Evolutionary conservation across 2,797 vertebrate genomes (phyloP).

Genomic region (Anolis apletophallus): DNA sequence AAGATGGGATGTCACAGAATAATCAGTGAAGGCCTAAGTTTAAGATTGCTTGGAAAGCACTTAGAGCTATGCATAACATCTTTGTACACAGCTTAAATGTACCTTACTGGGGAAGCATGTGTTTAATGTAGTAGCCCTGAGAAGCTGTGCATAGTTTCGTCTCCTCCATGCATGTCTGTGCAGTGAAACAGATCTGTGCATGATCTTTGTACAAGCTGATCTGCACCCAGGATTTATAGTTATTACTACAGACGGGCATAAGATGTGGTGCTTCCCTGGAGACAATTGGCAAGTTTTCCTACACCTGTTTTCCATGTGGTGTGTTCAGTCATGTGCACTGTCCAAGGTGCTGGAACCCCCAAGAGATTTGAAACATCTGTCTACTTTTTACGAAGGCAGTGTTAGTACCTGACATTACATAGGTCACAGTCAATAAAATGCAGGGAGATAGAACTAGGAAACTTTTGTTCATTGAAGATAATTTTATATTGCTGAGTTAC

Average conservation of each 20-base stretch:
- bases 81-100: neutral
- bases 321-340: neutral
- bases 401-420: neutral
- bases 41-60: neutral
- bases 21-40: neutral
- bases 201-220: neutral
- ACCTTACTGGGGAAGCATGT: neutral
- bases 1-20: neutral
- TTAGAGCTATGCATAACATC: neutral
- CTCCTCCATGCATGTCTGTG: neutral
- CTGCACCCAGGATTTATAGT: neutral
- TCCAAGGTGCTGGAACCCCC: conserved; percentile 8
- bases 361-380: neutral
- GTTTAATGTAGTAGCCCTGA: neutral
- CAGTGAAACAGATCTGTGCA: neutral
- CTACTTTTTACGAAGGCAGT: neutral
- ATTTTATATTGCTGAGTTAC: neutral
- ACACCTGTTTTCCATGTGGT: too few relatives aligned
- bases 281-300: neutral
- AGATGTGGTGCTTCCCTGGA: neutral
- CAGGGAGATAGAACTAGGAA: neutral
- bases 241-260: neutral
- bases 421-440: neutral
- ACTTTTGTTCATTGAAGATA: neutral
- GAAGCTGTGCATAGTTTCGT: neutral